Evolutionary conservation across 2,113 vertebrate genomes (phyloP), one percentile per base, ranked within the genome.

Genomic region (Scalopus aquaticus): DNA sequence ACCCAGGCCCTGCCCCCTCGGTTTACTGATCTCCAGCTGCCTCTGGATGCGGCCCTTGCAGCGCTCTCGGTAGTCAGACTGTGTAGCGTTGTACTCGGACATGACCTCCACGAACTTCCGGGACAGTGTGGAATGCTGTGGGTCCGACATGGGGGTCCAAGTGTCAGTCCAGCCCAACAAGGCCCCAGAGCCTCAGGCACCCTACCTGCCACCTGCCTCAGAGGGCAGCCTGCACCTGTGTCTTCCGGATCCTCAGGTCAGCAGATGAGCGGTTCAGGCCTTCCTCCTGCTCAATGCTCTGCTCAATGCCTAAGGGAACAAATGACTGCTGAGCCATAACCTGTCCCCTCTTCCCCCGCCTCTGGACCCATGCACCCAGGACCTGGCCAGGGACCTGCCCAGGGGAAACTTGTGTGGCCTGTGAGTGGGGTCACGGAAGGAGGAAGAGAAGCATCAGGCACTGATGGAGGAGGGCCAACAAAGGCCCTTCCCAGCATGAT

Each of bases 161-260:
- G 28, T 28, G 88, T 91, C 42, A 74, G 91, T 11, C 58, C 20
- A 15, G 24, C 17, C 37, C 37, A 42, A 10, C 5, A 0, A 2
- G 17, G 9, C 32, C 44, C 77, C 3, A 9, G 78, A 37, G 42
- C 12, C 67, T 46, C 70, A 2, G 10, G 58, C 3, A 17, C 74
- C 65, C 9, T 2, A 22, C 35, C 69, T 4, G 20, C 85, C 88
- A 39, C 0, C 49, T 30, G 62, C 10, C 65, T 79, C 13, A 15
- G 51, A 26, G 2, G 19, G 49, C 81, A 0, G 37, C 5, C 20
- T 92, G 95, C 97, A 99, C 99, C 98, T 99, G 99, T 28, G 99
- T 99, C 98, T 99, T 99, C 73, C 99, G 98, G 98, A 99, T 99
- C 98, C 99, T 98, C 97, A 99, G 98, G 97, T 99, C 99, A 0